Percentiles rank a stretch among this genome's conserved stretches.
phyloP scores from a whole-genome alignment of 2,888 invertebrate species.

The Microctonus brassicae region DNA sequence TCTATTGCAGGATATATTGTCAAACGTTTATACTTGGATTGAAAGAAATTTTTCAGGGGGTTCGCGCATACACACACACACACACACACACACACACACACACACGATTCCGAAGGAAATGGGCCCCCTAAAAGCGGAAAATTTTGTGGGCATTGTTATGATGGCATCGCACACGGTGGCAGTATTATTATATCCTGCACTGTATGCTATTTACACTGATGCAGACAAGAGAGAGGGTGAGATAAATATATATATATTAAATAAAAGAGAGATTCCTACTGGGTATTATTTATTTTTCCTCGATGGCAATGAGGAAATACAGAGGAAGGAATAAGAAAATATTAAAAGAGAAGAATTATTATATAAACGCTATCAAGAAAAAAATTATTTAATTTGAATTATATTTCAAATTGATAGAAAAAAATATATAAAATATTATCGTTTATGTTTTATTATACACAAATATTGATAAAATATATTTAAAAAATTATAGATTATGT shows the following conservation, averaged over 20 bases:
- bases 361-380: too few species aligned
- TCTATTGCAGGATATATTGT: slow-evolving; percentile 52
- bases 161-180: slow-evolving; percentile 31
- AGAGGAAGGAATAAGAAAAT: background rate
- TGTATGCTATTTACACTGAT: slow-evolving; percentile 6
- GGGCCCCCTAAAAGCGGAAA: slow-evolving; percentile 60
- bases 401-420: too few species aligned
- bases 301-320: background rate
- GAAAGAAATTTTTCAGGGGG: slow-evolving; percentile 45
- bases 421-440: slow-evolving; percentile 8
- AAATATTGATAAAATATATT: background rate
- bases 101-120: slow-evolving; percentile 51
- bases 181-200: slow-evolving; percentile 16
- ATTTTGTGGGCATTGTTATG: slow-evolving; percentile 55
- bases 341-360: too few species aligned
- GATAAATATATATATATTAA: background rate
- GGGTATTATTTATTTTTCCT: slow-evolving; percentile 31
- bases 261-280: background rate
- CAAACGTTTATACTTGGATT: slow-evolving; percentile 50
- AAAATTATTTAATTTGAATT: too few species aligned
- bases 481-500: slow-evolving; percentile 4
- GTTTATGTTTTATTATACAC: too few species aligned
- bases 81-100: background rate
- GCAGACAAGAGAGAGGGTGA: background rate
- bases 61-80: background rate